Conservation (phyloP, 2,888 invertebrate species). For the Trachelus stipa region DNA sequence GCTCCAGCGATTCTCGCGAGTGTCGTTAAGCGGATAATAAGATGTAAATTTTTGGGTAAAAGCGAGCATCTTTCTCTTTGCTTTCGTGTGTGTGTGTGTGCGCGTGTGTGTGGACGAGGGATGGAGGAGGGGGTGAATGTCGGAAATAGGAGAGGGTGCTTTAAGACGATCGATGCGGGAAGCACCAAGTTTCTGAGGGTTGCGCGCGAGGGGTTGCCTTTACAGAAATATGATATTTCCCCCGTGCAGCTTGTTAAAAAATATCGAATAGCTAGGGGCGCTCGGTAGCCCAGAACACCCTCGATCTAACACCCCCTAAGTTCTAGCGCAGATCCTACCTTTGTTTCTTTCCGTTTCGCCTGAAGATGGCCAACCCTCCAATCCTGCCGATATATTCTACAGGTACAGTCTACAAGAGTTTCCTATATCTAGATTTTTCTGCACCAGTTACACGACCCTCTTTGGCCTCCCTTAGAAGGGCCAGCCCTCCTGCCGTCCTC, state of each 20-base stretch:
- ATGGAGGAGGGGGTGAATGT: conserved; percentile 21
- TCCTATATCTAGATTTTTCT: no score
- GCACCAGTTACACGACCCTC: no score
- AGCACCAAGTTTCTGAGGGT: neutral
- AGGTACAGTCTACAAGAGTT: no score
- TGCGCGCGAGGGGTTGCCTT: conserved; percentile 36
- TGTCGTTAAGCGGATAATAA: conserved; percentile 13
- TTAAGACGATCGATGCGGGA: conserved; percentile 51
- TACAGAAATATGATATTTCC: conserved; percentile 58
- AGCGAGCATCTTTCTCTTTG: no score
- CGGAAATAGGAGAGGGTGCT: conserved; percentile 53
- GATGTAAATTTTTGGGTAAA: conserved; percentile 14
- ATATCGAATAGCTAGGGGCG: conserved; percentile 43
- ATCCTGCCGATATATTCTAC: no score
- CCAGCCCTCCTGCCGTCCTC: neutral
- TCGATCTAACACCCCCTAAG: neutral
- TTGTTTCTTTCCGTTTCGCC: neutral
- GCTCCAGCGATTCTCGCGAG: no score
- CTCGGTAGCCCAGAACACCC: neutral
- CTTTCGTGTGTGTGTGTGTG: no score
- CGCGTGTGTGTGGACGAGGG: neutral
- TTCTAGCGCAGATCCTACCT: neutral
- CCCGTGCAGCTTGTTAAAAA: conserved; percentile 54
- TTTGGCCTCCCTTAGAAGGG: no score
- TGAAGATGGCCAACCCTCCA: no score